Conservation (phyloP, 2,888 invertebrate species). For the Amphipyra tragopoginis region DNA sequence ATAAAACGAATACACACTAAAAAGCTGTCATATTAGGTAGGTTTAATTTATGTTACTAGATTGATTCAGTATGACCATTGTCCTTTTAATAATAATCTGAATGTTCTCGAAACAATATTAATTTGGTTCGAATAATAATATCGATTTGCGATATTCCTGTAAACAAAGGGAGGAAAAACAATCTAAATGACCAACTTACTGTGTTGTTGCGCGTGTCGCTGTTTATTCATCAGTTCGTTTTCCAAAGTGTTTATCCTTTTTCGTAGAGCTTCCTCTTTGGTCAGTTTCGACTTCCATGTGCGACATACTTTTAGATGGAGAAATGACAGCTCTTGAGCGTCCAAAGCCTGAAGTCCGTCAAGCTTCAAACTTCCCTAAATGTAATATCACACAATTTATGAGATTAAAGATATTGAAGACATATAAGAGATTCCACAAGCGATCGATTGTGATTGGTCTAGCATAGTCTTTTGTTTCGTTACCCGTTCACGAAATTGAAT, state of each 20-base stretch:
- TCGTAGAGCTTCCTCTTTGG: conserved; percentile 82
- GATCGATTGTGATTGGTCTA: too few species aligned
- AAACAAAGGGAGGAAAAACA: conserved; percentile 22
- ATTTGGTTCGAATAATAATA: conserved; percentile 14
- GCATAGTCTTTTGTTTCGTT: too few species aligned
- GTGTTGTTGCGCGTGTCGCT: conserved; percentile 84
- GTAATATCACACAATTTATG: neutral
- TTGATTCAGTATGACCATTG: too few species aligned
- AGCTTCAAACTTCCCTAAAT: conserved; percentile 24
- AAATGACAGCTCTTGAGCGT: conserved; percentile 88
- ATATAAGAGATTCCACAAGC: too few species aligned
- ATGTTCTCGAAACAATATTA: neutral
- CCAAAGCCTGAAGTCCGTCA: conserved; percentile 72
- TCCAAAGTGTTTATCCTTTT: conserved; percentile 84
- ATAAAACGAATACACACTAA: too few species aligned
- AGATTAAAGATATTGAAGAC: too few species aligned
- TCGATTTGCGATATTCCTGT: neutral
- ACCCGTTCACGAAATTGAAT: too few species aligned
- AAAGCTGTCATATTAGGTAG: too few species aligned
- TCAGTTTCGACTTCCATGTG: conserved; percentile 82
- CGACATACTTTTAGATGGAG: conserved; percentile 88
- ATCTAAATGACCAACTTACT: conserved; percentile 69
- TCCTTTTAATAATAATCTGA: too few species aligned
- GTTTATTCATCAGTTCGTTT: conserved; percentile 83
- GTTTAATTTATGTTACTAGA: too few species aligned